Percentiles rank a stretch among this genome's conserved stretches.
Evolutionary conservation across 2,113 vertebrate species (phyloP).

Genomic region (Narcine bancroftii): DNA sequence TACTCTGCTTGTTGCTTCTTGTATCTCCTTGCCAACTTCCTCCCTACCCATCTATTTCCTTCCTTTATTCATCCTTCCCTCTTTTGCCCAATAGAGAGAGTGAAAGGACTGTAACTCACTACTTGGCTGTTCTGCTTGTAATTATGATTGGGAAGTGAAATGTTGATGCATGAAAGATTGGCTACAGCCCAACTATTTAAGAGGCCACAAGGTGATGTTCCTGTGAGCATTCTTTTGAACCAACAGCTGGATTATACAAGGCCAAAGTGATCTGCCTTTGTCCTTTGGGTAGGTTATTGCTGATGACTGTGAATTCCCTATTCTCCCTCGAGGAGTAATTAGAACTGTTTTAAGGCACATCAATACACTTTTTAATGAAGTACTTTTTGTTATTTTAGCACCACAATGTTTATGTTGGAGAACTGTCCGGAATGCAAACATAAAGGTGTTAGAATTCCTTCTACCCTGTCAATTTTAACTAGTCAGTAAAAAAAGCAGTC

Average conservation of each 20-base stretch:
- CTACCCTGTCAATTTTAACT: not conserved
- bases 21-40: conserved; percentile 39
- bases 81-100: not conserved
- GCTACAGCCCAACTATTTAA: not conserved
- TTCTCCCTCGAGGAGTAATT: conserved; percentile 27
- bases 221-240: conserved; percentile 21
- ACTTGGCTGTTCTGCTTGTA: not conserved
- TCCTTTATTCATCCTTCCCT: too few species aligned
- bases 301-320: conserved; percentile 16
- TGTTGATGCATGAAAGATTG: conserved; percentile 13
- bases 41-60: not conserved
- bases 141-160: conserved; percentile 24
- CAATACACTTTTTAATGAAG: conserved; percentile 26
- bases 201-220: conserved; percentile 22
- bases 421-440: conserved; percentile 29
- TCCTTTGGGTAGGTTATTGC: not conserved
- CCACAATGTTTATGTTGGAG: conserved; percentile 9
- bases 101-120: not conserved
- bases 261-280: not conserved
- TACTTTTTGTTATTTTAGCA: conserved; percentile 28
- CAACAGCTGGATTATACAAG: conserved; percentile 33
- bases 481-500: not conserved
- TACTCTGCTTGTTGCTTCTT: not conserved
- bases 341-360: conserved; percentile 23
- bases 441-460: conserved; percentile 28